phyloP scores from a whole-genome alignment of 2,888 invertebrate genomes.

The Catocala nupta region DNA sequence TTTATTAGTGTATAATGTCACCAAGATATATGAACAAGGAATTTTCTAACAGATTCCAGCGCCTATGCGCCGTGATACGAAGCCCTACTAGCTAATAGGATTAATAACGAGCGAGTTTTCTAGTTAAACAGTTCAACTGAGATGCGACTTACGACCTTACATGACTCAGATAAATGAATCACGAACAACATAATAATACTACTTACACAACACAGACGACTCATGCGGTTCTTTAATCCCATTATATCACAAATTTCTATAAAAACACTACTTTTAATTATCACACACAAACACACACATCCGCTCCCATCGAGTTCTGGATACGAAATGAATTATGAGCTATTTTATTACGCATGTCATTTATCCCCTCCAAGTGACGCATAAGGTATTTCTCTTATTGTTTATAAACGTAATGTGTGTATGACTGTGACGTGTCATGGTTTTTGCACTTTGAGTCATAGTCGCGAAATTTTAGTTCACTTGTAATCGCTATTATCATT shows the following conservation, averaged over 20 bases:
- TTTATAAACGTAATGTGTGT: neutral
- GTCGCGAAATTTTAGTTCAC: neutral
- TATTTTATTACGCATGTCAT: neutral
- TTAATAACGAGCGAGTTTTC: constrained; percentile 9
- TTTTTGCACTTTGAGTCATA: neutral
- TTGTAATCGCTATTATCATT: too few relatives aligned
- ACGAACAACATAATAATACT: constrained; percentile 24
- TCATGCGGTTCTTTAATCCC: constrained; percentile 14
- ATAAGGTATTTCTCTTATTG: neutral
- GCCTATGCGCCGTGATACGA: constrained; percentile 13
- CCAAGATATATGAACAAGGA: neutral
- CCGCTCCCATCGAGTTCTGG: constrained; percentile 8
- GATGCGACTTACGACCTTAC: neutral
- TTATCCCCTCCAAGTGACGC: neutral
- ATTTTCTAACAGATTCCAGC: neutral
- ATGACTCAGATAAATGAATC: constrained; percentile 40
- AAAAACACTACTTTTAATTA: neutral
- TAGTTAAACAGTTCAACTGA: constrained; percentile 1
- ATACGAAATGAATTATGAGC: constrained; percentile 5
- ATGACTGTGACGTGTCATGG: neutral
- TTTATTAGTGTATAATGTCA: too few relatives aligned
- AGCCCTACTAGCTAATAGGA: constrained; percentile 47
- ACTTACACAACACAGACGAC: constrained; percentile 44
- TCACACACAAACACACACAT: neutral
- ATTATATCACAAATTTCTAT: constrained; percentile 2